Conservation (phyloP, 2,113 vertebrate genomes). For the Hucho hucho region DNA sequence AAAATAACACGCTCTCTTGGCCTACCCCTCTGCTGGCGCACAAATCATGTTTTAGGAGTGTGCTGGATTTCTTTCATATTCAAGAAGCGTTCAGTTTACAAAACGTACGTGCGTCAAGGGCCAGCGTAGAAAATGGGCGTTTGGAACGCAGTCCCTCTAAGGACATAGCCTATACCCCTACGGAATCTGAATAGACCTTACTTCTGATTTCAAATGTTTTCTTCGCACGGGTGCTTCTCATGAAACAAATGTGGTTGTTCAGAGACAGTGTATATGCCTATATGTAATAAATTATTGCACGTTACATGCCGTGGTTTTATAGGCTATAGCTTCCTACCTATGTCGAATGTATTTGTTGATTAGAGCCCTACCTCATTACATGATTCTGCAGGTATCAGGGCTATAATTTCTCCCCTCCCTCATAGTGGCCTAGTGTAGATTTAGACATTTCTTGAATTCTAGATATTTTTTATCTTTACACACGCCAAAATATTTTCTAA, state of each 20-base stretch:
- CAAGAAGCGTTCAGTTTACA: neutral
- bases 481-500: no score
- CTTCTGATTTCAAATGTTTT: neutral
- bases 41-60: constrained; percentile 3
- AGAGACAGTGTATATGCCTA: neutral
- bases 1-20: neutral
- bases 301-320: neutral
- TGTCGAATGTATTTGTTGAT: neutral
- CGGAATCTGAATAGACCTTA: neutral
- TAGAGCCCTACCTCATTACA: neutral
- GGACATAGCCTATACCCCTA: neutral
- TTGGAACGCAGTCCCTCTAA: neutral
- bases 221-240: neutral
- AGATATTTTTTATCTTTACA: no score
- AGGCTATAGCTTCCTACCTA: neutral
- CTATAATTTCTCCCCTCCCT: no score
- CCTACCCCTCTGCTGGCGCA: neutral
- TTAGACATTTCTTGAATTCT: no score
- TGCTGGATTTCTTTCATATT: neutral
- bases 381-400: no score
- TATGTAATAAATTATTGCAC: neutral
- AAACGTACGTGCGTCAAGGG: neutral
- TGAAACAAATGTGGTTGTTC: neutral
- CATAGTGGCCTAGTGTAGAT: no score
- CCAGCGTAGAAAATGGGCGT: neutral